Base-by-base conservation (phyloP, 2,888 invertebrate genomes). In the Hemistola chrysoprasaria region DNA sequence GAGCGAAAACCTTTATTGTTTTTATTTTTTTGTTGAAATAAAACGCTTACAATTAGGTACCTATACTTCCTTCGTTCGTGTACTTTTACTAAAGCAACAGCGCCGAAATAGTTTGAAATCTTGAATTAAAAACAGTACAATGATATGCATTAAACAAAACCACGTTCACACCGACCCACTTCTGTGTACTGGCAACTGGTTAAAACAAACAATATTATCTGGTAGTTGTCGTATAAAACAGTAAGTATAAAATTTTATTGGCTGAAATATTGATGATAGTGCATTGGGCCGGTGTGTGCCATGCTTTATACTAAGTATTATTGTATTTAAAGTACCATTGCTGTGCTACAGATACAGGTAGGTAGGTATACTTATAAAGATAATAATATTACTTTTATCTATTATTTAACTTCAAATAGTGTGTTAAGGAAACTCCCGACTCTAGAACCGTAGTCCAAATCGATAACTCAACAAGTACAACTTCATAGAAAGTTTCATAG, bases 331-430 rank as follows among this genome's bases (percentile, higher is more conserved):
- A 45, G 56, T 61, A 58, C 61, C 61, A 64, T 62, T 56, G 62
- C 56, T 50, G 57, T 64, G 58, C 71, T 78, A 73, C 64, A 64
- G 50, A 43, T 55, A 53, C 41, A n/a, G n/a, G 16, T 16, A 41
- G 32, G 44, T 53, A 68, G 66, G 64, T 69, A 67, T 70, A 72
- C 71, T 78, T 75, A 77, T 53, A 72, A 56, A 68, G 62, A 70
- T 72, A 76, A 46, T 64, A 65, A 33, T 40, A 40, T 25, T 37
- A 37, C 37, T 73, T 75, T 70, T 69, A 69, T 67, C 76, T 77
- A 68, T 64, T 44, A 58, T 69, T 75, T 80, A 80, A 69, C 60
- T 65, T 71, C 67, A 71, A 34, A 11, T 26, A 22, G n/a, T 3
- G 3, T 31, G 30, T 31, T 26, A 26, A 34, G 20, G 33, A 22